These are phyloP conservation scores for Oplegnathus fasciatus DNA, from an alignment of 2,113 vertebrate genomes.

Conservation along the genomic window DNA sequence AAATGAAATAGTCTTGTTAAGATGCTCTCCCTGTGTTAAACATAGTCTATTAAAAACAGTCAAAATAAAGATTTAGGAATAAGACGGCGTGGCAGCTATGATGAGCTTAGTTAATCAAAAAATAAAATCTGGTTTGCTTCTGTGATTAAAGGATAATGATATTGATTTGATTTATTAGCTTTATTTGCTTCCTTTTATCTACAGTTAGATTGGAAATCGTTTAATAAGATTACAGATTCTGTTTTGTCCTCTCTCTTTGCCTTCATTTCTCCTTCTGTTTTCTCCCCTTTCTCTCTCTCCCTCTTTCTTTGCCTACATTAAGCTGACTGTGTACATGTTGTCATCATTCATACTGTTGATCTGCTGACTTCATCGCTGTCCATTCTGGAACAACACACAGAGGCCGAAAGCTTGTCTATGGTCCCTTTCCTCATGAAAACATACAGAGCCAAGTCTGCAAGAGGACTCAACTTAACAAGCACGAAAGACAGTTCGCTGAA, in stretches of 20 bases:
- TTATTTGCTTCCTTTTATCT: too few species aligned
- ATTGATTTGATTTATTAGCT: too few species aligned
- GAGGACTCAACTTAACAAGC: background rate
- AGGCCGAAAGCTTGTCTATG: constrained; percentile 4
- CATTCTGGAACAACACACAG: constrained; percentile 15
- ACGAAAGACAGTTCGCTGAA: rapidly evolving
- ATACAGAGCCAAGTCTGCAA: constrained; percentile 33
- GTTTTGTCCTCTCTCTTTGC: background rate
- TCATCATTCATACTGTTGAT: background rate
- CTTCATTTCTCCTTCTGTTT: background rate
- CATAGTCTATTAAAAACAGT: too few species aligned
- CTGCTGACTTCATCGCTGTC: background rate
- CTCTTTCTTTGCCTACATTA: background rate
- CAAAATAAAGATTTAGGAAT: too few species aligned
- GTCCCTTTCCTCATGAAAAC: constrained; percentile 37
- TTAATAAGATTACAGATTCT: background rate
- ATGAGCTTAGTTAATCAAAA: too few species aligned
- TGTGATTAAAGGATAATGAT: too few species aligned
- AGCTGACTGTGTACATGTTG: background rate
- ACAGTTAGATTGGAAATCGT: too few species aligned
- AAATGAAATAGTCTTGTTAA: too few species aligned
- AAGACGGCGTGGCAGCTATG: too few species aligned
- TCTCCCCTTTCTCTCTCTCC: background rate
- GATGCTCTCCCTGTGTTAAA: too few species aligned
- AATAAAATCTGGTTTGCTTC: too few species aligned